Conservation (phyloP, 2,888 invertebrate genomes). For the Dexiosoma caninum region DNA sequence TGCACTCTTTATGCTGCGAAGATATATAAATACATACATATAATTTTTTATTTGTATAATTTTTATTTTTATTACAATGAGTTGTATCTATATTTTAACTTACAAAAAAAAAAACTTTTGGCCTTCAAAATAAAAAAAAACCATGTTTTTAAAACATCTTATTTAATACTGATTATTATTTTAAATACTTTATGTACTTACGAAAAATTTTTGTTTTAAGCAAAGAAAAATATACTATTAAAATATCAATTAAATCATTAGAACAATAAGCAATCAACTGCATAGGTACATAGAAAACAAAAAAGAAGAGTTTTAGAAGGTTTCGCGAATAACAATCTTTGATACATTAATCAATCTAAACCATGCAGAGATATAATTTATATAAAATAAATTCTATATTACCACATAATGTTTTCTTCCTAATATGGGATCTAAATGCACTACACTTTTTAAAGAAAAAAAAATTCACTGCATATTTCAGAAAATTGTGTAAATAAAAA, state of each 20-base stretch:
- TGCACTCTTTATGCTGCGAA: conserved; percentile 35
- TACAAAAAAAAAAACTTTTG: conserved; percentile 34
- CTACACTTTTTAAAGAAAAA: too few relatives aligned
- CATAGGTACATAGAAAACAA: too few relatives aligned
- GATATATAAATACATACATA: neutral
- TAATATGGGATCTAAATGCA: too few relatives aligned
- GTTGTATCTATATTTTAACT: conserved; percentile 52
- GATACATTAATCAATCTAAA: too few relatives aligned
- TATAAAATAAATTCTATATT: too few relatives aligned
- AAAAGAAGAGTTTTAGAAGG: neutral
- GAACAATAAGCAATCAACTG: neutral
- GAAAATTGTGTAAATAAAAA: too few relatives aligned
- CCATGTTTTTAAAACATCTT: conserved; percentile 51
- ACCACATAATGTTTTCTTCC: too few relatives aligned
- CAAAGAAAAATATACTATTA: neutral
- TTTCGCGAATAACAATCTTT: too few relatives aligned
- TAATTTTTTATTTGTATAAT: conserved; percentile 1
- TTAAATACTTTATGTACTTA: conserved; percentile 47
- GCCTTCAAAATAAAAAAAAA: conserved; percentile 43
- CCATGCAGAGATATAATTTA: too few relatives aligned
- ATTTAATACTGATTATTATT: conserved; percentile 23
- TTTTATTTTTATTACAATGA: conserved; percentile 43
- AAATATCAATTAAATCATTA: neutral
- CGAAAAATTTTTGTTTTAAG: neutral
- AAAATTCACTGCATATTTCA: too few relatives aligned